Percentiles rank a stretch among this genome's conserved stretches.
phyloP scores from a whole-genome alignment of 2,888 invertebrate species.

The Zaprionus obscuricornis region DNA sequence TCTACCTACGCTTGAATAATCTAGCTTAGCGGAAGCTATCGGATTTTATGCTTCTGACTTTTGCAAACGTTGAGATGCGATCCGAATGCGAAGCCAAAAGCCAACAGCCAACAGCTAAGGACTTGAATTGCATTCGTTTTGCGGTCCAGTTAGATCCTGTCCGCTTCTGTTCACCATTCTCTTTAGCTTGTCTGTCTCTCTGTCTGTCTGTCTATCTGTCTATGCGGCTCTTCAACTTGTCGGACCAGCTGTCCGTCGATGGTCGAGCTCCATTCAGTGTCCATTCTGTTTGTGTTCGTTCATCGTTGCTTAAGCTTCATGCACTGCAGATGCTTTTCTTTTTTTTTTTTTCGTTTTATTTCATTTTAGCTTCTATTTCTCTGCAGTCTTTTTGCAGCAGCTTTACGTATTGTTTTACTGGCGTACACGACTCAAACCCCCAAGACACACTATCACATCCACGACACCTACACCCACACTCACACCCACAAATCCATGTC shows the following conservation, averaged over 20 bases:
- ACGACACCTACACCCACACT: no score
- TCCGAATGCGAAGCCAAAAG: slow-evolving; percentile 28
- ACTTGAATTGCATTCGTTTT: slow-evolving; percentile 51
- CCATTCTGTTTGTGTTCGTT: no score
- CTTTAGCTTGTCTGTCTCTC: slow-evolving; percentile 5
- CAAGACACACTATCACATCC: no score
- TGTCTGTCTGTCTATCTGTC: slow-evolving; percentile 15
- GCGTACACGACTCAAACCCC: slow-evolving; percentile 15
- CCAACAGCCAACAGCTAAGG: slow-evolving; percentile 41
- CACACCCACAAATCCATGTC: no score
- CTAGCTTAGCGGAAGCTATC: slow-evolving; percentile 80
- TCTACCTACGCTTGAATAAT: slow-evolving; percentile 75
- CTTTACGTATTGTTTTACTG: slow-evolving; percentile 58
- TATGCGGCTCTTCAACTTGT: slow-evolving; percentile 19
- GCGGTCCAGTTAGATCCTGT: slow-evolving; percentile 15
- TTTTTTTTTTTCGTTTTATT: slow-evolving; percentile 33
- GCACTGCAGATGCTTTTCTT: slow-evolving; percentile 60
- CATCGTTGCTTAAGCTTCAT: slow-evolving; percentile 65
- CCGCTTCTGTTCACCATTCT: slow-evolving; percentile 4
- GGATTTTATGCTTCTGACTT: slow-evolving; percentile 80
- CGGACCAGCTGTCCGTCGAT: slow-evolving; percentile 10
- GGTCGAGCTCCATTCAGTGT: slow-evolving; percentile 38
- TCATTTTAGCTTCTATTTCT: slow-evolving; percentile 18
- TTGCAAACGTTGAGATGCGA: slow-evolving; percentile 56
- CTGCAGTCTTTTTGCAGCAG: no score